Evolutionary conservation across 2,113 vertebrate genomes (phyloP).

Genomic region (Nannospalax galili): DNA sequence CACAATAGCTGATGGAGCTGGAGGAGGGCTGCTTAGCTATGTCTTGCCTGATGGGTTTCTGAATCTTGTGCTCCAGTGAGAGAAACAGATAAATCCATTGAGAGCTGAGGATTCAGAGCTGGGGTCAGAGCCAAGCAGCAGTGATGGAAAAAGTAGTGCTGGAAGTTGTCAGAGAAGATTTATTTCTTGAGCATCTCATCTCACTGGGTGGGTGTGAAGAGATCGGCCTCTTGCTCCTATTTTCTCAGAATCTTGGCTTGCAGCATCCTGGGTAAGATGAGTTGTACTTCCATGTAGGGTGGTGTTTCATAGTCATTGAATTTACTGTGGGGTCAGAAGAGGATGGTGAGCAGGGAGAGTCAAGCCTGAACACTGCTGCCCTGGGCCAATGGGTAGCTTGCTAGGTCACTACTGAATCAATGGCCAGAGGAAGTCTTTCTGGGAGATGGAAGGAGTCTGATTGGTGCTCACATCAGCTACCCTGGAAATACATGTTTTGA

Average conservation of each 20-base stretch:
- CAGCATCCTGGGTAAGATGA: background rate
- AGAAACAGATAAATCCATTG: background rate
- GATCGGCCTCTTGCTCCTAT: background rate
- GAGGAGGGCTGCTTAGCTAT: background rate
- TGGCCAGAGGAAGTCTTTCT: background rate
- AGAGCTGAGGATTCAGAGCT: background rate
- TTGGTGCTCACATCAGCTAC: background rate
- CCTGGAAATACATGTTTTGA: constrained; percentile 13
- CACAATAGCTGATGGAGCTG: background rate
- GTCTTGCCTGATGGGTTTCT: background rate
- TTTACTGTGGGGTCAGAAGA: background rate
- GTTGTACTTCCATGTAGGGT: constrained; percentile 27
- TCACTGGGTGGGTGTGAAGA: background rate
- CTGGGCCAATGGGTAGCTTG: background rate
- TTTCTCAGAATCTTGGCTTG: background rate
- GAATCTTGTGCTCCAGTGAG: background rate
- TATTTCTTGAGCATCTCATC: background rate
- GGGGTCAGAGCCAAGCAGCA: background rate
- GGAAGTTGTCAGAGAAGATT: background rate
- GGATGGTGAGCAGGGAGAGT: background rate
- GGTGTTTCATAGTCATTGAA: background rate
- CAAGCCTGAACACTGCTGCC: background rate
- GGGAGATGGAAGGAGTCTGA: background rate
- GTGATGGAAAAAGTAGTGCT: background rate
- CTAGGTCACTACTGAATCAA: background rate